A percentile compares a stretch with the other conserved stretches of the same genome.
phyloP scores from a whole-genome alignment of 2,888 invertebrate species.

The Eustalomyia histrio region DNA sequence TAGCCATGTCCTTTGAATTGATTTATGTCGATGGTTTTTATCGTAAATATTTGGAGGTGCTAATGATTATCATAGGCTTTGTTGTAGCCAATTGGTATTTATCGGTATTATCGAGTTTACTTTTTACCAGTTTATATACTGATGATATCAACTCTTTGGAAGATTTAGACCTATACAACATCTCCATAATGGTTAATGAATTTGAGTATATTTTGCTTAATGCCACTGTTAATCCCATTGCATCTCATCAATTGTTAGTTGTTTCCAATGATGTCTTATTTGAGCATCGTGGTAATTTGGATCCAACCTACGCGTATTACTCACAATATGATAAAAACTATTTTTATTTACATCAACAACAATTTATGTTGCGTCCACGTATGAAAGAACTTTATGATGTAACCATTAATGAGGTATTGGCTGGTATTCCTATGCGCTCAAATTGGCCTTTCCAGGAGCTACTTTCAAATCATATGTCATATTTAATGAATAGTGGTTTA shows the following conservation, averaged over 20 bases:
- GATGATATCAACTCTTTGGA: constrained; percentile 16
- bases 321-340: constrained; percentile 58
- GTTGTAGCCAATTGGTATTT: constrained; percentile 58
- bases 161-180: constrained; percentile 34
- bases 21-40: constrained; percentile 2
- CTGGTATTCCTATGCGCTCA: constrained; percentile 64
- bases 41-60: constrained; percentile 23
- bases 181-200: constrained; percentile 48
- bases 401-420: constrained; percentile 55
- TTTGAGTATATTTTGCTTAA: constrained; percentile 21
- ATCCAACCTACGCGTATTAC: constrained; percentile 56
- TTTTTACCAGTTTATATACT: constrained; percentile 24
- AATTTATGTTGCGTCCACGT: constrained; percentile 56
- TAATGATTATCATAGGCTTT: constrained; percentile 46
- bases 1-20: constrained; percentile 38
- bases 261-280: constrained; percentile 30
- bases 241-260: constrained; percentile 27
- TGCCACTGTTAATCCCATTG: neutral
- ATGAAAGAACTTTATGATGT: constrained; percentile 52
- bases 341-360: constrained; percentile 68
- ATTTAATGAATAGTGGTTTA: constrained; percentile 54
- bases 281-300: constrained; percentile 56
- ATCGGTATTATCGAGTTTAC: constrained; percentile 42
- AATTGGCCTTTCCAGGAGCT: constrained; percentile 65
- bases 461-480: constrained; percentile 32